These are phyloP conservation scores for Pollimyrus isidori DNA, from an alignment of 2,113 vertebrate species.

Conservation along the genomic window DNA sequence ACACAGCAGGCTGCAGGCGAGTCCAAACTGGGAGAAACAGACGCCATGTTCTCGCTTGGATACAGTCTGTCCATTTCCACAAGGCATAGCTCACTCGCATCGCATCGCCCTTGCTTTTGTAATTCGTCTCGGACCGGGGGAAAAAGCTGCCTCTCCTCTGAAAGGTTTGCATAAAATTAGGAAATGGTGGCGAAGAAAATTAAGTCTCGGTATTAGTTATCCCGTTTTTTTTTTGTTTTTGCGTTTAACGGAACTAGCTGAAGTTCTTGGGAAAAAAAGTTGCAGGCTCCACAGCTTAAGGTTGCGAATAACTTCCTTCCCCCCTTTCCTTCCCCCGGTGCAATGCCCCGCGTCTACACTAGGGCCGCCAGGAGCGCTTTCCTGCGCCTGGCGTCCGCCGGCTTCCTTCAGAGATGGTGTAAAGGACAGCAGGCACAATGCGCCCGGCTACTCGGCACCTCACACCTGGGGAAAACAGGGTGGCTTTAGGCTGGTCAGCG, in stretches of 20 bases:
- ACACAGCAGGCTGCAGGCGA: constrained; percentile 51
- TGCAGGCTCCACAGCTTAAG: constrained; percentile 26
- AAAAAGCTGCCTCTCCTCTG: constrained; percentile 28
- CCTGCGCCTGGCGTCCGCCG: not conserved
- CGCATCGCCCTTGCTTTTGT: constrained; percentile 61
- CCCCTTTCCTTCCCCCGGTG: constrained; percentile 33
- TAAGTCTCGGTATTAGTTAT: constrained; percentile 13
- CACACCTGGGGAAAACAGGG: not conserved
- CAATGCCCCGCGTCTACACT: constrained; percentile 42
- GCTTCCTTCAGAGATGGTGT: not conserved
- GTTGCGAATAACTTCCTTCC: constrained; percentile 56
- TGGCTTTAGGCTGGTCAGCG: not conserved
- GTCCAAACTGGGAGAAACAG: constrained; percentile 50
- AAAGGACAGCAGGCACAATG: not conserved
- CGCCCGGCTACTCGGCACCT: not conserved
- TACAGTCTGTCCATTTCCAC: constrained; percentile 69
- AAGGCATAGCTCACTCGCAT: constrained; percentile 71
- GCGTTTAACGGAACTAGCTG: constrained; percentile 46
- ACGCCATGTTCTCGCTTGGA: constrained; percentile 70
- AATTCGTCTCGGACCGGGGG: constrained; percentile 52
- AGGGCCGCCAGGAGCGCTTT: not conserved
- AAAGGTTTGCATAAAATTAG: constrained; percentile 42
- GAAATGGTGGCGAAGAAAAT: not conserved
- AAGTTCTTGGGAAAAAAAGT: constrained; percentile 37
- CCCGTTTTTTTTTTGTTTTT: constrained; percentile 23